Conservation (phyloP, 2,113 vertebrate genomes). For the Heptranchias perlo region DNA sequence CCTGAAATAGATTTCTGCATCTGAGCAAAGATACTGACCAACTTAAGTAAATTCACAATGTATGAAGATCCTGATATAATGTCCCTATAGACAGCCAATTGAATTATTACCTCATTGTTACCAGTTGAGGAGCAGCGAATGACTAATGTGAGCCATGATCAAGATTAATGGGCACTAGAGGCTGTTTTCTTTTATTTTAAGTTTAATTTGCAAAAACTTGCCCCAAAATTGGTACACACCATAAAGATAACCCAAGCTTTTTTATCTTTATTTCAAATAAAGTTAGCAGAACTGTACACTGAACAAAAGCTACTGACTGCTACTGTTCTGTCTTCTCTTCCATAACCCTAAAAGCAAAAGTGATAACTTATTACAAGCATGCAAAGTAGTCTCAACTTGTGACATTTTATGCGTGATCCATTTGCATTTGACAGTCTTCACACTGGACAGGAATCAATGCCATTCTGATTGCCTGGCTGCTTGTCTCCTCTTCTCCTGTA, state of each 20-base stretch:
- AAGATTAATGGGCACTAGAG: not conserved
- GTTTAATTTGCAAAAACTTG: not conserved
- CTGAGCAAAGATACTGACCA: not conserved
- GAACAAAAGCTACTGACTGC: not conserved
- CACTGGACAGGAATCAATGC: not conserved
- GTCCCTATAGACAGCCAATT: not conserved
- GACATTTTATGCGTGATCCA: not conserved
- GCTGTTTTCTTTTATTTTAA: too few relatives aligned
- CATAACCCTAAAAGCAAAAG: not conserved
- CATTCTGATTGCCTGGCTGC: not conserved
- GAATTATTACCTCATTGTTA: not conserved
- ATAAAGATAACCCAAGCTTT: too few relatives aligned
- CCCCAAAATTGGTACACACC: not conserved
- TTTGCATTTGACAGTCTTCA: not conserved
- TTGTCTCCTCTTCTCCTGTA: too few relatives aligned
- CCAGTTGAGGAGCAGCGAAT: not conserved
- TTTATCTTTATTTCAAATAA: not conserved
- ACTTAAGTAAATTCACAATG: not conserved
- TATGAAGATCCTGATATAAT: not conserved
- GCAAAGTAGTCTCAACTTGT: not conserved
- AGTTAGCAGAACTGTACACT: not conserved
- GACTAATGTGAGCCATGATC: too few relatives aligned
- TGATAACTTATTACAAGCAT: not conserved
- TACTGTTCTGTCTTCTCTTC: not conserved
- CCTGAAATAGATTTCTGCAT: not conserved